Conservation (phyloP, 2,797 vertebrate species). For the Merluccius polli region DNA sequence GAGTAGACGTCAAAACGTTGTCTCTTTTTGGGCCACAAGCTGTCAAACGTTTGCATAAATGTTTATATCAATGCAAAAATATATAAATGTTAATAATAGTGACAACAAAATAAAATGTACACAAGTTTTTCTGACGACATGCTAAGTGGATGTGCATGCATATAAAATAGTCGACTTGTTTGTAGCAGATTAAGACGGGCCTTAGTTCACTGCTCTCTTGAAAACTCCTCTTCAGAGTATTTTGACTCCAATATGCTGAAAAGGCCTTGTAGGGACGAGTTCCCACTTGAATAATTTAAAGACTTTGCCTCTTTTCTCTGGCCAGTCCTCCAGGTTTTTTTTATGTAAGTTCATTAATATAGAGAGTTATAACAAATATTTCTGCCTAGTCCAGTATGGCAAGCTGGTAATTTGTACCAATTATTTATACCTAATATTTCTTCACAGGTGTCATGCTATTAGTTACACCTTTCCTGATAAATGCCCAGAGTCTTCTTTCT, state of each 20-base stretch:
- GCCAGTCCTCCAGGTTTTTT: not conserved
- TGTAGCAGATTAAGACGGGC: not conserved
- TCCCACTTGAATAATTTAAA: not conserved
- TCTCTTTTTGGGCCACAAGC: not conserved
- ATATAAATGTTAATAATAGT: not conserved
- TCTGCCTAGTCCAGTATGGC: not conserved
- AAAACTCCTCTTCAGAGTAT: not conserved
- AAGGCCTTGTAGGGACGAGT: not conserved
- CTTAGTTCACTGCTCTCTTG: not conserved
- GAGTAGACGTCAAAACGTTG: too few relatives aligned
- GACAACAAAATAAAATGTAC: not conserved
- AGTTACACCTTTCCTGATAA: not conserved
- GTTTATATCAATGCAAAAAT: not conserved
- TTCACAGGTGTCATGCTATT: not conserved
- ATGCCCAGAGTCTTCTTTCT: not conserved
- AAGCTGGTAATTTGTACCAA: not conserved
- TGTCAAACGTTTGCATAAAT: not conserved
- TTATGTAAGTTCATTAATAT: too few relatives aligned
- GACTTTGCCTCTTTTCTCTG: not conserved
- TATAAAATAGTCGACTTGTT: not conserved
- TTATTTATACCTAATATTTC: not conserved
- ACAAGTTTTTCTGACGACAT: not conserved
- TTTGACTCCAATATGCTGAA: not conserved
- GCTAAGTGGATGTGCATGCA: not conserved
- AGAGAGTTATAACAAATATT: not conserved